Base-by-base conservation (phyloP, 2,113 vertebrate genomes). In the Phycodurus eques region DNA sequence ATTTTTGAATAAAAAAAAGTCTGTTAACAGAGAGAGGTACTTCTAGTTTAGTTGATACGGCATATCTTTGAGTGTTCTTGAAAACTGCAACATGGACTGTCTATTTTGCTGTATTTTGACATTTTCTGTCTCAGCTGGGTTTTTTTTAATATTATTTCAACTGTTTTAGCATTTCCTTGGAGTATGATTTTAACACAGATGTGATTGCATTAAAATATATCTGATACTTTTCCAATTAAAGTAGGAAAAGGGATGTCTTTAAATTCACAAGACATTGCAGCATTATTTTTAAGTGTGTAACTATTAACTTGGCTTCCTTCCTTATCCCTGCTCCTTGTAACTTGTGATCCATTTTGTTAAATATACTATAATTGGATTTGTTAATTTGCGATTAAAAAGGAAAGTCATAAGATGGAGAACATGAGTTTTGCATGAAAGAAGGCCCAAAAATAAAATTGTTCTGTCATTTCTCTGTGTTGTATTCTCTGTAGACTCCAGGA, bases 401-500 rank as follows among this genome's bases (percentile, higher is more conserved):
- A 63, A n/a, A 19, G 17, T 8, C 10, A 19, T 10, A 63, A 17
- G 8, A 63, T 20, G 8, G 43, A 47, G 22, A 31, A 66, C 3
- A 17, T 47, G 19, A 12, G 22, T 66, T 47, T 66, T 31, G 43
- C 14, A 66, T 3, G n/a, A 11, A 8, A 9, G 3, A 66, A 47
- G 27, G n/a, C 22, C 13, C 1, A 47, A 3, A 22, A 66, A 66
- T 66, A 47, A 66, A 66, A 66, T 3, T 2, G 1, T 66, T 43
- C 47, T 66, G 12, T 47, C 42, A 27, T 27, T 15, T 47, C 13
- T 27, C 6, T 22, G 11, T 86, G 79, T 77, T 74, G 60, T 83
- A 67, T n/a, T 75, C n/a, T 43, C 13, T 67, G 15, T 63, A 2
- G 1, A 44, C 3, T 31, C n/a, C 22, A 66, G 64, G 5, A 15